Evolutionary conservation across 2,888 invertebrate species (phyloP).

Genomic region (Augochlorella aurata): DNA sequence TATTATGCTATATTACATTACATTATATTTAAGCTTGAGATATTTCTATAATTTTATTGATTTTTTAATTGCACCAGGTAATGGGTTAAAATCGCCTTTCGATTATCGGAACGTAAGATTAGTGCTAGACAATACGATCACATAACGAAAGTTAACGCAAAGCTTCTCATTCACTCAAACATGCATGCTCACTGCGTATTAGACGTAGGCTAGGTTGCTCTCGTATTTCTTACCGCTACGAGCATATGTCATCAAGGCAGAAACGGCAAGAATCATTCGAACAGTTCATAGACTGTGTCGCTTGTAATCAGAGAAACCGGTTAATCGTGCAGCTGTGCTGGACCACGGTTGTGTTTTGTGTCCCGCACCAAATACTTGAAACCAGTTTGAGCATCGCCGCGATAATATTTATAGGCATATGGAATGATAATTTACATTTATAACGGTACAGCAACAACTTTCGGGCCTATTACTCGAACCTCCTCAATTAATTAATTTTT

Average conservation of each 20-base stretch:
- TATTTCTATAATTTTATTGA: too few relatives aligned
- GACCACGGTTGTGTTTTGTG: constrained; percentile 56
- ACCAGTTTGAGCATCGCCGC: constrained; percentile 64
- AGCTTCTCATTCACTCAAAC: neutral
- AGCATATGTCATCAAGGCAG: neutral
- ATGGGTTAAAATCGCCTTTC: too few relatives aligned
- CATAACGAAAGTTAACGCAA: neutral
- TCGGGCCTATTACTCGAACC: neutral
- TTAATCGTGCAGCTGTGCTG: constrained; percentile 61
- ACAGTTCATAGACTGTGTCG: constrained; percentile 18
- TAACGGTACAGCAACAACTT: constrained; percentile 53
- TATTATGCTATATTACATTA: too few relatives aligned
- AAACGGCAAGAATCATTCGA: constrained; percentile 6
- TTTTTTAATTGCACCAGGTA: too few relatives aligned
- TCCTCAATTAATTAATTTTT: neutral
- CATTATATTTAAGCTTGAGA: too few relatives aligned
- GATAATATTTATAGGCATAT: constrained; percentile 60
- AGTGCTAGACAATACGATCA: neutral
- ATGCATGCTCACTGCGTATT: constrained; percentile 6
- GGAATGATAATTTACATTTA: constrained; percentile 50
- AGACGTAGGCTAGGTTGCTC: neutral
- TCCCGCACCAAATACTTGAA: constrained; percentile 61
- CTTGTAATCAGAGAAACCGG: constrained; percentile 59
- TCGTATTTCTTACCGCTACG: neutral
- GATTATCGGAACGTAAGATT: too few relatives aligned